A percentile compares a stretch with the other conserved stretches of the same genome.
These are phyloP conservation scores for Mixornis gularis DNA, from an alignment of 2,113 vertebrate species.

Conservation along the genomic window DNA sequence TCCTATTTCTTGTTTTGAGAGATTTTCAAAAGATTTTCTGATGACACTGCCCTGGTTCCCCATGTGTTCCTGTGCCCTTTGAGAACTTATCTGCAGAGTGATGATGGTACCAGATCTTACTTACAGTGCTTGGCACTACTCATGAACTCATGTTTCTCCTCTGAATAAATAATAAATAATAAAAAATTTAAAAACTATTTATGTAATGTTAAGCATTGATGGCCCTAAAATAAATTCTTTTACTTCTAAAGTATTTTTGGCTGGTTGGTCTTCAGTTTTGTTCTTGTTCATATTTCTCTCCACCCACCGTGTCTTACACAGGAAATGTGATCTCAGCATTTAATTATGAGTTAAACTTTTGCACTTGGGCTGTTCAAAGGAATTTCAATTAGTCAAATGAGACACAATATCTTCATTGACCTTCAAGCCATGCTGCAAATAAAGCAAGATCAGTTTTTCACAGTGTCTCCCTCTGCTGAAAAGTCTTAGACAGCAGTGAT, in stretches of 20 bases:
- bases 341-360: slow-evolving; percentile 1
- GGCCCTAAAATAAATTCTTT: neutral
- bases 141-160: neutral
- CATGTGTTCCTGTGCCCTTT: neutral
- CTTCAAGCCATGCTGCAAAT: neutral
- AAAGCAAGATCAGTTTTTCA: neutral
- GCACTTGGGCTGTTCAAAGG: neutral
- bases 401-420: neutral
- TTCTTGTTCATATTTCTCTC: neutral
- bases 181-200: too few species aligned
- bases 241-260: neutral
- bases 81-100: neutral
- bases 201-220: neutral
- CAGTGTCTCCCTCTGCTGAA: neutral
- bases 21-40: neutral
- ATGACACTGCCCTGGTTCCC: neutral
- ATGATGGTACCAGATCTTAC: neutral
- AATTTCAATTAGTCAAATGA: slow-evolving; percentile 32
- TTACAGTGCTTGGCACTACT: neutral
- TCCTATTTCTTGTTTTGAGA: neutral
- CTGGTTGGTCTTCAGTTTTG: neutral
- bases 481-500: neutral
- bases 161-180: neutral
- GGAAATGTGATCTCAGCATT: neutral
- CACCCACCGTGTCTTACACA: neutral